Evolutionary conservation across 2,797 vertebrate genomes (phyloP).

Genomic region (Setipinna tenuifilis): DNA sequence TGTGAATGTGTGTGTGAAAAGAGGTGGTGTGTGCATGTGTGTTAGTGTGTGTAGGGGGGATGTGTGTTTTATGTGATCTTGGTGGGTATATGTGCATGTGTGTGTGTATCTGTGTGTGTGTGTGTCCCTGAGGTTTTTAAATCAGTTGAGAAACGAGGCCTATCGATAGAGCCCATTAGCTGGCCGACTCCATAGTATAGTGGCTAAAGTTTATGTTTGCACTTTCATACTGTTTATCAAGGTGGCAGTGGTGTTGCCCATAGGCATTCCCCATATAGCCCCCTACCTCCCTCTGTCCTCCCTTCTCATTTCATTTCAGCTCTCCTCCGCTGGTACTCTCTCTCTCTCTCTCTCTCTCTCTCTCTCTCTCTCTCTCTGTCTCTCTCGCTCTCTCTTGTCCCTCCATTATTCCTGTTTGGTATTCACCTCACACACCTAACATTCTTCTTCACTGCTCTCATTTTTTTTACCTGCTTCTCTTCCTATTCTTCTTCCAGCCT

Average conservation of each 20-base stretch:
- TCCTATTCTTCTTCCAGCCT: background rate
- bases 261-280: background rate
- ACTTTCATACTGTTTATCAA: slow-evolving; percentile 52
- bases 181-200: slow-evolving; percentile 33
- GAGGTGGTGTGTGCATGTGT: background rate
- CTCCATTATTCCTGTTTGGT: background rate
- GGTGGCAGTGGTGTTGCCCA: slow-evolving; percentile 9
- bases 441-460: background rate
- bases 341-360: background rate
- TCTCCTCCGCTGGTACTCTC: background rate
- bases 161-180: slow-evolving; percentile 56
- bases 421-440: background rate
- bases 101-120: slow-evolving; percentile 24
- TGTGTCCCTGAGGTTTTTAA: slow-evolving; percentile 41
- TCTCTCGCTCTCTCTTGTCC: background rate
- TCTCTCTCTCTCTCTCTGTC: background rate
- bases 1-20: background rate
- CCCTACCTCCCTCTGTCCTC: background rate
- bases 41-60: background rate
- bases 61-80: slow-evolving; percentile 32
- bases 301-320: background rate
- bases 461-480: background rate
- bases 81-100: slow-evolving; percentile 28
- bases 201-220: slow-evolving; percentile 51
- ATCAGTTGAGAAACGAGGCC: slow-evolving; percentile 53